These are phyloP conservation scores for Cervus canadensis DNA, from an alignment of 2,113 vertebrate species.

Conservation along the genomic window DNA sequence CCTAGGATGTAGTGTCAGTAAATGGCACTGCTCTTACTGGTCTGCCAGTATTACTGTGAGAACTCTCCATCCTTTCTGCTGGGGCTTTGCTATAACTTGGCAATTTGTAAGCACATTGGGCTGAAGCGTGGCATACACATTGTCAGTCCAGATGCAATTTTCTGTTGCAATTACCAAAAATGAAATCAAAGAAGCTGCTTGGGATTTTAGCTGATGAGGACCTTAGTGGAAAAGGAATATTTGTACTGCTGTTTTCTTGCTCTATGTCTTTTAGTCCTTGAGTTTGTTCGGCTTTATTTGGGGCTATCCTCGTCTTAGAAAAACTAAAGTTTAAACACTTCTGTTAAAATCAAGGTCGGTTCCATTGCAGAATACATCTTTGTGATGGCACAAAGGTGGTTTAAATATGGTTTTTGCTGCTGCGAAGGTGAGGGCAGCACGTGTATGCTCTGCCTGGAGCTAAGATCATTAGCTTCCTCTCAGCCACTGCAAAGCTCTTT, in stretches of 20 bases:
- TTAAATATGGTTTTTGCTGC: neutral
- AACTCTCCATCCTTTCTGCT: conserved; percentile 61
- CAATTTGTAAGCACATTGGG: conserved; percentile 71
- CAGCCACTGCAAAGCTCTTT: neutral
- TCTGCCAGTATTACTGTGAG: conserved; percentile 71
- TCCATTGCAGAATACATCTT: neutral
- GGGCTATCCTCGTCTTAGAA: neutral
- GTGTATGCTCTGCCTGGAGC: neutral
- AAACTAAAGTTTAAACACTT: neutral
- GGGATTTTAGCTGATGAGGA: conserved; percentile 57
- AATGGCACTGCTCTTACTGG: conserved; percentile 60
- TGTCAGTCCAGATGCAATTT: conserved; percentile 74
- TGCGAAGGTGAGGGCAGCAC: neutral
- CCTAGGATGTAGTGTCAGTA: conserved; percentile 44
- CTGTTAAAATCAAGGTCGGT: neutral
- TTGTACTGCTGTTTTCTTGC: neutral
- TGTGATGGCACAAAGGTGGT: neutral
- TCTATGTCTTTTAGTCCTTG: neutral
- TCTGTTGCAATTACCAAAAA: conserved; percentile 74
- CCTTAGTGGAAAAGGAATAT: neutral
- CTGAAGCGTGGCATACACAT: conserved; percentile 44
- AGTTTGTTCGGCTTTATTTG: neutral
- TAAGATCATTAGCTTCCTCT: neutral
- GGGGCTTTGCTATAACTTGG: conserved; percentile 64
- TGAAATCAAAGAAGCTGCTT: conserved; percentile 75